Conservation (phyloP, 2,113 vertebrate genomes). For the Sigmodon hispidus region DNA sequence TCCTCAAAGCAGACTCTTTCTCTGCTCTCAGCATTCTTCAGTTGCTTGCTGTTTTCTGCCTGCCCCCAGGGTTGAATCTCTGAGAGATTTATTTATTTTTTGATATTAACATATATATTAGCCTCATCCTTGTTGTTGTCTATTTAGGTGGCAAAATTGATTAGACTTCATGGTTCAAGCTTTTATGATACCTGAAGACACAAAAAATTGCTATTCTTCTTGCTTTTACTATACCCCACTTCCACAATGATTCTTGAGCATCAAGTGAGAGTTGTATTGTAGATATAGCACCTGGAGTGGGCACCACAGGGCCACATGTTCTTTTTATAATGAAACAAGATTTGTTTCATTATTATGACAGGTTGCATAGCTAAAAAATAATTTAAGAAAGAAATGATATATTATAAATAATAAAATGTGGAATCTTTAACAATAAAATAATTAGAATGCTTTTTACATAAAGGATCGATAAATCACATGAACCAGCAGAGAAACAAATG, state of each 20-base stretch:
- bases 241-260: background rate
- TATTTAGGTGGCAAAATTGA: background rate
- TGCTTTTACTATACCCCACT: background rate
- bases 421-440: background rate
- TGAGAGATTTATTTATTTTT: background rate
- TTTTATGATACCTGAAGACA: background rate
- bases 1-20: background rate
- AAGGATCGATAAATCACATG: background rate
- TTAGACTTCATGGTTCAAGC: background rate
- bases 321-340: background rate
- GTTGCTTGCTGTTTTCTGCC: background rate
- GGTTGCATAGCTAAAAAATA: background rate
- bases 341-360: background rate
- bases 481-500: background rate
- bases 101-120: background rate
- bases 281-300: background rate
- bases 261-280: background rate
- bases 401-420: background rate
- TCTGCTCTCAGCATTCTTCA: background rate
- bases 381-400: background rate
- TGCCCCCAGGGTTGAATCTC: accelerated
- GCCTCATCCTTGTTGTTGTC: background rate
- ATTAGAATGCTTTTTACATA: background rate
- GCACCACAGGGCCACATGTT: background rate
- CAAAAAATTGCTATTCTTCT: background rate